A percentile compares a stretch with the other conserved stretches of the same genome.
Conservation (phyloP, 2,888 invertebrate genomes). For the Pheosia tremula region DNA sequence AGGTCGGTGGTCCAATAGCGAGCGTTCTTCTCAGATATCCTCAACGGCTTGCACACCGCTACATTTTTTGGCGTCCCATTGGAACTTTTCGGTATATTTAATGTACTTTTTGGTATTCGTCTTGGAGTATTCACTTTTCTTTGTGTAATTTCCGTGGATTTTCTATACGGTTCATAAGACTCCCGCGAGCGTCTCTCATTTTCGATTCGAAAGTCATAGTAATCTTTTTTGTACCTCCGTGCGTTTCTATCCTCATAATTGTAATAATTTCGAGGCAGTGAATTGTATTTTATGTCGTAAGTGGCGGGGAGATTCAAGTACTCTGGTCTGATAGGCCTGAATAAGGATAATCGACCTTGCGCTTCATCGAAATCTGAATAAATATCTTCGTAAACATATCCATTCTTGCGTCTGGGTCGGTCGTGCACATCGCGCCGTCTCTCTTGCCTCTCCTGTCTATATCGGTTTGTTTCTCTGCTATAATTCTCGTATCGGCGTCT, state of each 20-base stretch:
- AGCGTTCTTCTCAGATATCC: conserved; percentile 68
- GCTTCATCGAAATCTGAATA: conserved; percentile 81
- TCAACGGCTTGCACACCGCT: conserved; percentile 74
- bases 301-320: conserved; percentile 73
- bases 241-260: conserved; percentile 61
- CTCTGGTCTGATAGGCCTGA: conserved; percentile 79
- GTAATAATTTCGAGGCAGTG: conserved; percentile 72
- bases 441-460: conserved; percentile 57
- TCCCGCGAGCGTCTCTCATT: conserved; percentile 56
- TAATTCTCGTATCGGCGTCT: conserved; percentile 56
- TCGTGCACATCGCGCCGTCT: conserved; percentile 40
- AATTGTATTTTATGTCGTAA: conserved; percentile 74
- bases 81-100: conserved; percentile 35
- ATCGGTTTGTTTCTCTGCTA: conserved; percentile 44
- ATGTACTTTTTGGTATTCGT: conserved; percentile 18
- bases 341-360: conserved; percentile 74
- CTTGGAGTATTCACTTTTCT: conserved; percentile 24
- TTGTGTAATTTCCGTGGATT: conserved; percentile 33
- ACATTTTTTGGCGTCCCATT: conserved; percentile 61
- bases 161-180: conserved; percentile 60
- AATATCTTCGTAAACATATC: conserved; percentile 80
- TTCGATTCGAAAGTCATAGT: conserved; percentile 78
- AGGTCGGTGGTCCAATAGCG: conserved; percentile 75
- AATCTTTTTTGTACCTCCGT: conserved; percentile 70
- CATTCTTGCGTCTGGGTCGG: conserved; percentile 70